Conservation (phyloP, 1,140 invertebrate species). For the Paralvinella palmiformis region DNA sequence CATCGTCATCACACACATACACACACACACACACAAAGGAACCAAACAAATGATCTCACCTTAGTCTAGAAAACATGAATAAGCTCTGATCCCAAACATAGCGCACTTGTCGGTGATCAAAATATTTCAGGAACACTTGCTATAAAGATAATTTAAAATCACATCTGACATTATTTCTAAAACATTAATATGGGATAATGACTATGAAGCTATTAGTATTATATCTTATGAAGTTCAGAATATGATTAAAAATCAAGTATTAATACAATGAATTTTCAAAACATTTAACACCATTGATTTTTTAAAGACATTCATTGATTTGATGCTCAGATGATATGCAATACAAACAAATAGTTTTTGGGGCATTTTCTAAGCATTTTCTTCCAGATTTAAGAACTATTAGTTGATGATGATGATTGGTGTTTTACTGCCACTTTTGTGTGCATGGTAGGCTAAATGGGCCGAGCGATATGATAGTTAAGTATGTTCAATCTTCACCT, state of each 20-base stretch:
- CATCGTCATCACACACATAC: neutral
- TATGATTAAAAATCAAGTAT: neutral
- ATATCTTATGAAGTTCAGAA: neutral
- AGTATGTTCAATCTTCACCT: too few species aligned
- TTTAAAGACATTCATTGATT: too few species aligned
- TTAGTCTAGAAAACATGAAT: constrained; percentile 1
- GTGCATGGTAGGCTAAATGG: too few species aligned
- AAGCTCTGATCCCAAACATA: constrained; percentile 7
- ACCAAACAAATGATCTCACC: too few species aligned
- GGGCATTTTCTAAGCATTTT: too few species aligned
- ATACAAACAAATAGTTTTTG: too few species aligned
- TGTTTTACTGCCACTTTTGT: too few species aligned
- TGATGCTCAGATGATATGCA: too few species aligned
- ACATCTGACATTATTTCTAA: neutral
- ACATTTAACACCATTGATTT: neutral
- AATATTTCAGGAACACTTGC: constrained; percentile 11
- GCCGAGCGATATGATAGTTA: too few species aligned
- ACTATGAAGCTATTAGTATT: neutral
- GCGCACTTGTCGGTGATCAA: constrained; percentile 14
- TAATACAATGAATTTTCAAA: neutral
- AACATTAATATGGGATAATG: neutral
- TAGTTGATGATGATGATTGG: too few species aligned
- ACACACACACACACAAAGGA: too few species aligned
- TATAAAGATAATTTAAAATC: neutral
- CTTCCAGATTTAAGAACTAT: too few species aligned